These are phyloP conservation scores for Melanocharis versteri DNA, from an alignment of 2,113 vertebrate species.

Conservation along the genomic window DNA sequence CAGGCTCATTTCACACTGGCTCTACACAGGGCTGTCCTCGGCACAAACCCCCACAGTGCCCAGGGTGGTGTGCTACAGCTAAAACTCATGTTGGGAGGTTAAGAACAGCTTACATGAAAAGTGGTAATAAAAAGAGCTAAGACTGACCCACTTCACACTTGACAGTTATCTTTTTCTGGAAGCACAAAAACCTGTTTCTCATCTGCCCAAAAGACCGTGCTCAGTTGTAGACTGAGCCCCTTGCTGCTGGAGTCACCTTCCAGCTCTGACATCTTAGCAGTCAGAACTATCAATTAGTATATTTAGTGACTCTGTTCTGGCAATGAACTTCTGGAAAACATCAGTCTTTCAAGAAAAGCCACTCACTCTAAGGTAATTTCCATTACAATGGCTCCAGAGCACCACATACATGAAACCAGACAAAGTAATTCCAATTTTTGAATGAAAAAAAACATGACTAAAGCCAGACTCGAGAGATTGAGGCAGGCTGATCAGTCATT, in stretches of 20 bases:
- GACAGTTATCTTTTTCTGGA: neutral
- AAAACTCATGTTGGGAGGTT: neutral
- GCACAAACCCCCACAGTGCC: neutral
- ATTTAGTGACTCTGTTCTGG: neutral
- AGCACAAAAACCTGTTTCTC: neutral
- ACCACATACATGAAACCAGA: neutral
- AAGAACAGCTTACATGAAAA: neutral
- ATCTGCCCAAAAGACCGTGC: neutral
- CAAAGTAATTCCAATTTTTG: neutral
- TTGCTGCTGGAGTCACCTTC: neutral
- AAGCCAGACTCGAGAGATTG: neutral
- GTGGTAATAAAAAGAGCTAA: neutral
- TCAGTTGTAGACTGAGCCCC: neutral
- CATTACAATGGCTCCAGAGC: neutral
- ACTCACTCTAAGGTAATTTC: neutral
- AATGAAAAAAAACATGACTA: neutral
- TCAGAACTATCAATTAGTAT: neutral
- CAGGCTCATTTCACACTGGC: neutral
- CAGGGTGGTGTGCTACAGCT: neutral
- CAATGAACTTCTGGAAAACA: neutral
- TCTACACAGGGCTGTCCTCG: accelerated
- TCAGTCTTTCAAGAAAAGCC: neutral
- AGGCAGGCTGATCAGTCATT: neutral
- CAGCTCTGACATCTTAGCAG: neutral
- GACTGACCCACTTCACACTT: neutral